Evolutionary conservation across 2,797 vertebrate species (phyloP).

Genomic region (Novumbra hubbsi): DNA sequence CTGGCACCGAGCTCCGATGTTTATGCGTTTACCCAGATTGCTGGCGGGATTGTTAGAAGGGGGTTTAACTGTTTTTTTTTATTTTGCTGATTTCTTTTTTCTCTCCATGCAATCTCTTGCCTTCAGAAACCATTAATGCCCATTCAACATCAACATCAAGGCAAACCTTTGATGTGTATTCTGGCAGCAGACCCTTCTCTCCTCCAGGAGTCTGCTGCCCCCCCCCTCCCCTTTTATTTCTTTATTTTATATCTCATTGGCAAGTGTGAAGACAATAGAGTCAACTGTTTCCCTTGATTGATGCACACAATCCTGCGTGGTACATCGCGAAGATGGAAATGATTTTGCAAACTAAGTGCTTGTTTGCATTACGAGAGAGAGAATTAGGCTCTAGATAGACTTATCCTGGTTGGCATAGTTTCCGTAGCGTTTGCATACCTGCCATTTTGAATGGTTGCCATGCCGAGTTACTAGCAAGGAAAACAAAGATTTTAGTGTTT

Average conservation of each 20-base stretch:
- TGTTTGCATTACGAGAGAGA: too few relatives aligned
- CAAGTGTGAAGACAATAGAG: too few relatives aligned
- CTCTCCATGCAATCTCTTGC: conserved; percentile 85
- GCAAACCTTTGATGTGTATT: conserved; percentile 94
- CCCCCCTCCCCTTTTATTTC: conserved; percentile 56
- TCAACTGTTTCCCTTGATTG: too few relatives aligned
- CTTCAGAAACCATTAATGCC: conserved; percentile 96
- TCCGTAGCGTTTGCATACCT: too few relatives aligned
- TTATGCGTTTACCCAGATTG: conserved; percentile 88
- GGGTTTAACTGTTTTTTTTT: conserved; percentile 84
- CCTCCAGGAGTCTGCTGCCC: conserved; percentile 81
- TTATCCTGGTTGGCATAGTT: too few relatives aligned
- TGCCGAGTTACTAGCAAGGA: not conserved
- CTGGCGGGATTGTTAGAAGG: conserved; percentile 83
- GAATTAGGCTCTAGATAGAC: too few relatives aligned
- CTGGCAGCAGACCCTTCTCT: conserved; percentile 88
- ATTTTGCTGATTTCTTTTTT: conserved; percentile 52
- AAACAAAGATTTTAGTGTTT: not conserved
- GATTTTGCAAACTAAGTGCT: too few relatives aligned
- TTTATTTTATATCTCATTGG: conserved; percentile 31
- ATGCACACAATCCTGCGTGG: too few relatives aligned
- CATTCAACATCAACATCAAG: conserved; percentile 95
- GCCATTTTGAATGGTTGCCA: too few relatives aligned
- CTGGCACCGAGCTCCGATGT: conserved; percentile 81
- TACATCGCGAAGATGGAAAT: too few relatives aligned